phyloP scores from a whole-genome alignment of 37 sponge, comb jelly and placozoan genomes.

The Crambe crambe region DNA sequence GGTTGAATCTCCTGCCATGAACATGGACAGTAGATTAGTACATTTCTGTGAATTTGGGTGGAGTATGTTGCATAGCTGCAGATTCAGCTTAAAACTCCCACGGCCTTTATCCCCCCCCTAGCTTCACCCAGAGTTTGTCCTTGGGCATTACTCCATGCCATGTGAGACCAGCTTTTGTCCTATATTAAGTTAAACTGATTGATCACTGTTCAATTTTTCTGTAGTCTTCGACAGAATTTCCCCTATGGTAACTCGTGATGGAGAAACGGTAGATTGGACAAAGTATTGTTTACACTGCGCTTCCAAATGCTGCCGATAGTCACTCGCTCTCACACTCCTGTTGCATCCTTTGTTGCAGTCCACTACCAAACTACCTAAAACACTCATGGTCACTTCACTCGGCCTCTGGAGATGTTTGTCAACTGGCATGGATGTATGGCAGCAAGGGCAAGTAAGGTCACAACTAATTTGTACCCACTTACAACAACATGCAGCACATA shows the following conservation, averaged over 20 bases:
- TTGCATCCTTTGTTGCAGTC: not conserved
- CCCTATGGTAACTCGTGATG: not conserved
- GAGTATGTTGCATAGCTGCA: slow-evolving; percentile 33
- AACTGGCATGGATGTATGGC: too few species aligned
- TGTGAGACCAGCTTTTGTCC: slow-evolving; percentile 20
- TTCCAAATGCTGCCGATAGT: not conserved
- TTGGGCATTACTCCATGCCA: slow-evolving; percentile 55
- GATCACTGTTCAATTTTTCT: not conserved
- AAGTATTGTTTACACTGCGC: too few species aligned
- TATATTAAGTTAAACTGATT: not conserved
- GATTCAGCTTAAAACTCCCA: slow-evolving; percentile 32
- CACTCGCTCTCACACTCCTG: not conserved
- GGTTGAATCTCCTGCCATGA: slow-evolving; percentile 31
- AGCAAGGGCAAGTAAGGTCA: slow-evolving; percentile 14
- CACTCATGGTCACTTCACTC: not conserved
- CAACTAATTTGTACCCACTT: not conserved
- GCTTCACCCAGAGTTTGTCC: slow-evolving; percentile 36
- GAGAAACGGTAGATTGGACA: too few species aligned
- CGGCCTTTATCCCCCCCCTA: slow-evolving; percentile 45
- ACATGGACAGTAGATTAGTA: slow-evolving; percentile 23
- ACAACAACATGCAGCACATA: slow-evolving; percentile 15
- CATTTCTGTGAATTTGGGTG: slow-evolving; percentile 42
- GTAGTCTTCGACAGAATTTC: slow-evolving; percentile 1
- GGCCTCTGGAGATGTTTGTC: too few species aligned
- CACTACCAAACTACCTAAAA: too few species aligned